Percentiles rank a stretch among this genome's conserved stretches.
phyloP scores from a whole-genome alignment of 2,797 vertebrate genomes.

The Pteronotus mesoamericanus region DNA sequence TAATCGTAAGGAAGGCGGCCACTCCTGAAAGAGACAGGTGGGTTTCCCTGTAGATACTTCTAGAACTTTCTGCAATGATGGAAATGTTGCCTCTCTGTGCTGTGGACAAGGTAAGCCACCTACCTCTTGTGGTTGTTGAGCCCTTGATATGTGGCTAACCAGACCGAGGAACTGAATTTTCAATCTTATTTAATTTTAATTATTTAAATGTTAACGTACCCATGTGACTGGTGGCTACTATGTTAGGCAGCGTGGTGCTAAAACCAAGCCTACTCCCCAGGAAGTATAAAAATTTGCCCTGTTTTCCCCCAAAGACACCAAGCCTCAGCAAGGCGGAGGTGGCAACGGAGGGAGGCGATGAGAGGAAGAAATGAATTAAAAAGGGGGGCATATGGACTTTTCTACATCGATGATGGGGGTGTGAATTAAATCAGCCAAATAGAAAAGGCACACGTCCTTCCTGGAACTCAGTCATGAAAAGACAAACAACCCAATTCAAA shows the following conservation, averaged over 20 bases:
- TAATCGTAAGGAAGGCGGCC: neutral
- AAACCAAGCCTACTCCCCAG: neutral
- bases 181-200: neutral
- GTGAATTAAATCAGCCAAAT: neutral
- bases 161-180: neutral
- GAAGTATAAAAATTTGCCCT: neutral
- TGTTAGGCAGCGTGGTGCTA: neutral
- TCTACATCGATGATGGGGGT: neutral
- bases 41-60: neutral
- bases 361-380: neutral
- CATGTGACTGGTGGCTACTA: neutral
- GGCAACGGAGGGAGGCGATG: fast-evolving
- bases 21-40: neutral
- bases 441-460: neutral
- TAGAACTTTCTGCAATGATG: neutral
- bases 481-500: neutral
- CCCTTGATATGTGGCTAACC: neutral
- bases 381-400: neutral
- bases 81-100: neutral
- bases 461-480: neutral
- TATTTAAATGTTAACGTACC: neutral
- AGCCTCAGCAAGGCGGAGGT: neutral
- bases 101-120: neutral
- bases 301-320: neutral
- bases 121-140: neutral